Base-by-base conservation (phyloP, 2,113 vertebrate species). In the Reinhardtius hippoglossoides region DNA sequence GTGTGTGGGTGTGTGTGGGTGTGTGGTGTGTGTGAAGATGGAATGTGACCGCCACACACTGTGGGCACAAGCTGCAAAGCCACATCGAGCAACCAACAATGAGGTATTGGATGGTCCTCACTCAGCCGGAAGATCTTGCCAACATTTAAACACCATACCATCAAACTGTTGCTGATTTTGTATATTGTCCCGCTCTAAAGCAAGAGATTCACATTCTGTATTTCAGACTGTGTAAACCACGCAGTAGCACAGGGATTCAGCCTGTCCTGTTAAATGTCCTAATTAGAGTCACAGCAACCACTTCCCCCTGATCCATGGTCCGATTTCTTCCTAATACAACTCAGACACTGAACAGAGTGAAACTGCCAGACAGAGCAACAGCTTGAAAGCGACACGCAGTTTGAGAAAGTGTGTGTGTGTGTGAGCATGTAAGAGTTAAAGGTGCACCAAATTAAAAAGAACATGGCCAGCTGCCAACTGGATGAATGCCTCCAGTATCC, bases 341-440 rank as follows among this genome's bases (percentile, higher is more conserved):
- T 37, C 35, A 9, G 55, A 67, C 55, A 48, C 26, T 26, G 10
- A 60, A 23, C 52, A 56, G 42, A 71, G 21, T 10, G 18, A 69
- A 75, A 62, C 26, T 69, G 40, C 57, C 64, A 61, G 26, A 78
- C 79, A 50, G 35, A 78, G 42, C 42, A 78, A 86, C 91, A 92
- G 88, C 88, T 89, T 90, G 86, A 7, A 31, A 31, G 31, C 31
- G 31, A 37, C 77, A 86, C 78, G 88, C 61, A 46, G 71, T 20
- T n/a, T 37, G 35, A 37, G 35, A 37, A 37, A 37, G 55, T n/a
- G 14, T 64, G 54, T 37, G 55, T 31, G n/a, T 27, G 40, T 27
- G 40, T 59, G 31, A 31, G 31, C 31, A 7, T 81, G 31, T 55
- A 24, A 68, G 64, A 63, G 82, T 76, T 67, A 27, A 50, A 56